Percentiles rank a stretch among this genome's conserved stretches.
Conservation (phyloP, 1,140 invertebrate species). For the Heliconius eleuchia region DNA sequence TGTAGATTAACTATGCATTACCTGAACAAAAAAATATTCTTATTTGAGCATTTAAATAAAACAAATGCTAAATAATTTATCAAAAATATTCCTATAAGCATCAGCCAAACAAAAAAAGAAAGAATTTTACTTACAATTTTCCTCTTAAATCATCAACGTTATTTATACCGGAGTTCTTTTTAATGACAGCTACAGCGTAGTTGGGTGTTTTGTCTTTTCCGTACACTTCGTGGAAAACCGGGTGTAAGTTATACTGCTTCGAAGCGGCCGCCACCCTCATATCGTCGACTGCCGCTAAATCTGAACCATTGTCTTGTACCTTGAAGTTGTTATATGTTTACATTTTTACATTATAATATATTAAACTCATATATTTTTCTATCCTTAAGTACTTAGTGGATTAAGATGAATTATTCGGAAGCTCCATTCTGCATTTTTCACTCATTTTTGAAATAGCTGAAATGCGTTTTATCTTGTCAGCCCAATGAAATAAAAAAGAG, state of each 20-base stretch:
- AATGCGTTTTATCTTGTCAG: too few species aligned
- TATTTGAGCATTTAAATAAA: too few species aligned
- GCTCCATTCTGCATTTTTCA: too few species aligned
- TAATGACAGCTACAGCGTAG: conserved; percentile 73
- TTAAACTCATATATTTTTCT: too few species aligned
- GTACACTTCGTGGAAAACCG: conserved; percentile 76
- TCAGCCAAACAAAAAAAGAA: neutral
- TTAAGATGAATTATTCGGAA: too few species aligned
- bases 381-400: too few species aligned
- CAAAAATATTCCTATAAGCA: neutral
- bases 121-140: conserved; percentile 41
- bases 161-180: conserved; percentile 56
- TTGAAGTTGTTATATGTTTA: neutral
- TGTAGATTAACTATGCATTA: too few species aligned
- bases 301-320: conserved; percentile 72
- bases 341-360: neutral
- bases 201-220: conserved; percentile 59
- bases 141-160: conserved; percentile 67
- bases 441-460: too few species aligned
- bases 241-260: conserved; percentile 65
- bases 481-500: too few species aligned
- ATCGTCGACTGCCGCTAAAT: conserved; percentile 66
- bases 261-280: conserved; percentile 58
- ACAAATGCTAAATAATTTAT: too few species aligned
- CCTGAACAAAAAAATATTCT: too few species aligned